Conservation (phyloP, 1,140 invertebrate species). For the Calliopsis andreniformis region DNA sequence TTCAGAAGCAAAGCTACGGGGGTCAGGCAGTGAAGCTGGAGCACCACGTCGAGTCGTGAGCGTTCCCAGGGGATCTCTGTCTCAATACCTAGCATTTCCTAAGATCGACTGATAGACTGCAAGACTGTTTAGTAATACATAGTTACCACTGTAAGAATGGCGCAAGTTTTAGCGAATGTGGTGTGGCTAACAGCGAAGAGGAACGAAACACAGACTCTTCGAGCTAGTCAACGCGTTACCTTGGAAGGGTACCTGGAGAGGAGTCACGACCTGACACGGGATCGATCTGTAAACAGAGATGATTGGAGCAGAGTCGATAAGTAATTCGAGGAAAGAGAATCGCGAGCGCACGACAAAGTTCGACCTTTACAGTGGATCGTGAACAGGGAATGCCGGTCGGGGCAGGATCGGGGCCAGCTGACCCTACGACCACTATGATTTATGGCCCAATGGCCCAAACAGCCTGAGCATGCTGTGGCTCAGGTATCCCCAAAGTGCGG, state of each 20-base stretch:
- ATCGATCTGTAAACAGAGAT: not conserved
- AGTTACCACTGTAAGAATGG: slow-evolving; percentile 9
- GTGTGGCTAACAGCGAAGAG: no score
- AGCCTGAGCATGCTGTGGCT: slow-evolving; percentile 62
- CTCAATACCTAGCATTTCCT: not conserved
- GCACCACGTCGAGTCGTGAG: slow-evolving; percentile 15
- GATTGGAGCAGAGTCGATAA: not conserved
- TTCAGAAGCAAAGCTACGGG: slow-evolving; percentile 26
- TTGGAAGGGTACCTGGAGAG: no score
- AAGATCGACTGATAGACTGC: not conserved
- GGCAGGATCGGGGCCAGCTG: slow-evolving; percentile 69
- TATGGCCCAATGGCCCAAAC: slow-evolving; percentile 68
- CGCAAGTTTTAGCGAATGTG: no score
- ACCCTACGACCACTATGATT: slow-evolving; percentile 73
- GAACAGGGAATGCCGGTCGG: slow-evolving; percentile 53
- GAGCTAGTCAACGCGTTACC: slow-evolving; percentile 16
- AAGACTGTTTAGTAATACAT: slow-evolving; percentile 13
- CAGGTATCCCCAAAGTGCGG: slow-evolving; percentile 68
- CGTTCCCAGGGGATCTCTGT: not conserved
- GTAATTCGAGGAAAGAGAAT: slow-evolving; percentile 45
- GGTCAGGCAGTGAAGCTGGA: not conserved
- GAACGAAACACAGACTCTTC: not conserved
- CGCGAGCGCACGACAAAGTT: slow-evolving; percentile 57
- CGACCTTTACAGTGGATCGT: slow-evolving; percentile 60
- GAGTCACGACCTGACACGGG: no score